Base-by-base conservation (phyloP, 2,113 vertebrate species). In the Neopipo cinnamomea region DNA sequence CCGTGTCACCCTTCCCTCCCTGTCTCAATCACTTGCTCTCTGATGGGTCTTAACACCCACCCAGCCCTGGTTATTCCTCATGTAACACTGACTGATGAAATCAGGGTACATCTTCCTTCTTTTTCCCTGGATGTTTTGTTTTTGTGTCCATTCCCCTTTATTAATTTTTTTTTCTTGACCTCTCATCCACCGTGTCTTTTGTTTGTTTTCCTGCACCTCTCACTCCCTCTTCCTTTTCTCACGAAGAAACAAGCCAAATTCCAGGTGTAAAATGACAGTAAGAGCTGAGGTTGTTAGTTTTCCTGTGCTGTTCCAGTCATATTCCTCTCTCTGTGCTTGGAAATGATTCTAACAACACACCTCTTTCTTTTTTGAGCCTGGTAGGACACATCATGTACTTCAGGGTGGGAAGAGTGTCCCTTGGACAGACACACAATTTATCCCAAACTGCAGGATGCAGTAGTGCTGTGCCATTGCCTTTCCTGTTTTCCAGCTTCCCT, bases 311-410 rank as follows among this genome's bases (percentile, higher is more conserved):
- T 41, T 70, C 28, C 80, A n/a, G 17, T 44, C 61, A 17, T 11
- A 31, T 30, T 35, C 10, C 9, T 58, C 19, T 83, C 22, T 35
- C 46, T 74, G 5, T 24, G 12, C 28, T 49, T 88, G n/a, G 42
- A 92, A 91, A 67, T 5, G 0, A 3, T 39, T 74, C 37, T 41
- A 12, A 37, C 7, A 47, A 27, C 2, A 3, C 9, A 9, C 4
- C 6, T 22, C 16, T 35, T 62, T 18, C 11, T 17, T 71, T 71
- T 77, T 23, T 23, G 46, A 91, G 10, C 22, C 39, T 52, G 44
- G 19, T 19, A 44, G 56, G 30, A 30, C 22, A 35, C 62, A 4
- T 27, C 2, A n/a, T 14, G 5, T 20, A 25, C 14, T 47, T 37
- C 23, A 9, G 9, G 24, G 5, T 66, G 28, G 14, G 9, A 12